A percentile compares a stretch with the other conserved stretches of the same genome.
Conservation (phyloP, 35 echinoderm and acorn worm genomes). For the Chiridota heheva region DNA sequence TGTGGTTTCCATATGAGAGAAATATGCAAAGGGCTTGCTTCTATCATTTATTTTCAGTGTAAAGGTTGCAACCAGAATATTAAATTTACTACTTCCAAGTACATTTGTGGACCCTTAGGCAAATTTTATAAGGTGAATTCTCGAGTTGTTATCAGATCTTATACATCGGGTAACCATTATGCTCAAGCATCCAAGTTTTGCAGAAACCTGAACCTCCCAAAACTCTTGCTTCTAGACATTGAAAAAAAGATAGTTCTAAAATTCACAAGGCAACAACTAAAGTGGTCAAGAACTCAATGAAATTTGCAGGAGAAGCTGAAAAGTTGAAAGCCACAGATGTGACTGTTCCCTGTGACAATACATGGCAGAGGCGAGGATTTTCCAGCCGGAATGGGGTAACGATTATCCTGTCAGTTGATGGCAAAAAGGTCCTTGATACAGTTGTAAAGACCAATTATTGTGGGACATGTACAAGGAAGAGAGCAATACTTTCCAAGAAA, state of each 20-base stretch:
- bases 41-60: too few species aligned
- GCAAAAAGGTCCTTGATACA: conserved; percentile 17
- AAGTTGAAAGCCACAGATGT: too few species aligned
- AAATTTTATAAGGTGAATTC: not conserved
- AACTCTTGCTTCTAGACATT: not conserved
- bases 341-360: conserved; percentile 15
- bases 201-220: not conserved
- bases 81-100: too few species aligned
- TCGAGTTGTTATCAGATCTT: not conserved
- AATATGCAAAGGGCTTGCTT: too few species aligned
- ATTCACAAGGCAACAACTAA: not conserved
- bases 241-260: conserved; percentile 9
- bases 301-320: too few species aligned
- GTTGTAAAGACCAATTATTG: conserved; percentile 13
- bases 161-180: not conserved
- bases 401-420: not conserved
- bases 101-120: too few species aligned
- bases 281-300: not conserved
- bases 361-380: conserved; percentile 19
- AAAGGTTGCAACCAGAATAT: too few species aligned
- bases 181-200: not conserved
- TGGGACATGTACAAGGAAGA: not conserved
- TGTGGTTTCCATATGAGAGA: too few species aligned
- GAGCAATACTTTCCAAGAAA: not conserved
- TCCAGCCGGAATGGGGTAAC: conserved; percentile 13